phyloP scores from a whole-genome alignment of 2,888 invertebrate species.

The Philopedon plagiatum region DNA sequence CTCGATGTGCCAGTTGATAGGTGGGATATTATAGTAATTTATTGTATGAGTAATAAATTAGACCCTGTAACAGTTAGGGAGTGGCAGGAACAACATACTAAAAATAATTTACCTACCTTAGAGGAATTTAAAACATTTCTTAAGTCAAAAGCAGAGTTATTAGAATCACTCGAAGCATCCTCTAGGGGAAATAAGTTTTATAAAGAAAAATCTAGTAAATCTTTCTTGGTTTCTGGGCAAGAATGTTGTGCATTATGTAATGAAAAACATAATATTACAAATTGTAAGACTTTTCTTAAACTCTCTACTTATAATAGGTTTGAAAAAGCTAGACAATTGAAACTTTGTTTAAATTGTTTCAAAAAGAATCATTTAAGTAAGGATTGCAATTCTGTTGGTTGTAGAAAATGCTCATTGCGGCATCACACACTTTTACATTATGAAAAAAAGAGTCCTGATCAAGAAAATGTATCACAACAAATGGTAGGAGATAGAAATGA shows the following conservation, averaged over 20 bases:
- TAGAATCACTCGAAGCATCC: neutral
- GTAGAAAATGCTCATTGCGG: too few species aligned
- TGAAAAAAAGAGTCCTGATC: neutral
- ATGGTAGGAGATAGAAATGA: too few species aligned
- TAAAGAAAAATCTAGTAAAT: constrained; percentile 4
- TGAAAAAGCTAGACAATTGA: neutral
- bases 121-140: constrained; percentile 15
- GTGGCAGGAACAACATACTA: constrained; percentile 6
- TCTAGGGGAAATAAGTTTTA: neutral
- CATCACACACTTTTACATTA: constrained; percentile 7
- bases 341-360: constrained; percentile 17
- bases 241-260: neutral
- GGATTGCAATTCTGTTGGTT: neutral
- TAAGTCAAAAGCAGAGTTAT: constrained; percentile 11
- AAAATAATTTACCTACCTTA: neutral
- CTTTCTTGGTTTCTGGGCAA: neutral
- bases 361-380: neutral
- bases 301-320: neutral
- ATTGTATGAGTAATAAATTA: neutral
- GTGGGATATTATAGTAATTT: constrained; percentile 6
- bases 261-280: neutral
- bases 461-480: too few species aligned
- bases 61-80: neutral
- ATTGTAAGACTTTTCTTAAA: neutral
- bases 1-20: neutral